These are phyloP conservation scores for Spilarctia lutea DNA, from an alignment of 2,888 invertebrate genomes.

Conservation along the genomic window DNA sequence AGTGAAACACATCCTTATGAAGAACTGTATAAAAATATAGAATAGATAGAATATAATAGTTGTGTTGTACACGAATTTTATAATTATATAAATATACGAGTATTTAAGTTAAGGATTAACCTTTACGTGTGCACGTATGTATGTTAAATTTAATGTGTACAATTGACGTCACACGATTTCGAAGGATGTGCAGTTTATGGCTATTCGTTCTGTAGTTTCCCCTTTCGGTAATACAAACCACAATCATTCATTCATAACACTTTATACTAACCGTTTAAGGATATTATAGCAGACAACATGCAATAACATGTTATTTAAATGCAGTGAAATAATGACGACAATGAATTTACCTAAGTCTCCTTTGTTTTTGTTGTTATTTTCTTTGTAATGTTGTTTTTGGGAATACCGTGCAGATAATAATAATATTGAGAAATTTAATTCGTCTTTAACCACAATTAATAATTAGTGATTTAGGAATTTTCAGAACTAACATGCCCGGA, in stretches of 20 bases:
- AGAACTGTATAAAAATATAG: too few species aligned
- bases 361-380: not conserved
- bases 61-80: too few species aligned
- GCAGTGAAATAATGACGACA: not conserved
- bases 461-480: not conserved
- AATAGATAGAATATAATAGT: too few species aligned
- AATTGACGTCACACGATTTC: not conserved
- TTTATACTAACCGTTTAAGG: not conserved
- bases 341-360: not conserved
- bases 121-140: not conserved
- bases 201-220: not conserved
- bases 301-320: slow-evolving; percentile 10
- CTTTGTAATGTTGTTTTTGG: slow-evolving; percentile 1
- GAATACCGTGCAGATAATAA: not conserved
- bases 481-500: not conserved
- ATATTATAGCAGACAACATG: not conserved
- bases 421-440: slow-evolving; percentile 1
- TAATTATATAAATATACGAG: too few species aligned
- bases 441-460: not conserved
- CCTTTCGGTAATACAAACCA: not conserved
- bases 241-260: slow-evolving; percentile 2
- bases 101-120: not conserved
- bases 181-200: not conserved
- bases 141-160: not conserved
- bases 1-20: too few species aligned